phyloP scores from a whole-genome alignment of 1,140 invertebrate genomes.

The Dinoponera quadriceps region DNA sequence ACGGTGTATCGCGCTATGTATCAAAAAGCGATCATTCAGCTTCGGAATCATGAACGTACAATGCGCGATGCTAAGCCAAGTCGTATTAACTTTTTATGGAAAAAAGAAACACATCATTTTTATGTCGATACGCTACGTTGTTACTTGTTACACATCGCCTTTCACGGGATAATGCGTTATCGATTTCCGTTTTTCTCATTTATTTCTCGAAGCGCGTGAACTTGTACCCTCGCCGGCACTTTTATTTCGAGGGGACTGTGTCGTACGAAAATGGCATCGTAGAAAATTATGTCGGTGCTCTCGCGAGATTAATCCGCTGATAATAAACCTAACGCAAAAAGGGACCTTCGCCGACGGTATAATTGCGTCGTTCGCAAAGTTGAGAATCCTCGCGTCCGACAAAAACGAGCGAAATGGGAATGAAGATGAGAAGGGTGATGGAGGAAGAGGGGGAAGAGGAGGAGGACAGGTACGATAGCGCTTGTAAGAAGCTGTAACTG shows the following conservation, averaged over 20 bases:
- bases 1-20: neutral
- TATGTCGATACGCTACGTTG: neutral
- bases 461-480: slow-evolving; percentile 27
- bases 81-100: neutral
- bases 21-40: neutral
- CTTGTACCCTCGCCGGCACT: neutral
- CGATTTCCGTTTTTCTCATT: neutral
- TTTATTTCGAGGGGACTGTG: neutral
- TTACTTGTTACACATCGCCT: too few relatives aligned
- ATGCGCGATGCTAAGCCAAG: neutral
- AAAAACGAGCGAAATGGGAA: slow-evolving; percentile 57
- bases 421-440: slow-evolving; percentile 8
- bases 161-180: neutral
- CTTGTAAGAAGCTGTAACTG: slow-evolving; percentile 57
- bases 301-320: slow-evolving; percentile 47
- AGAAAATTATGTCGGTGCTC: slow-evolving; percentile 49
- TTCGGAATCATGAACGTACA: neutral
- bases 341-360: slow-evolving; percentile 22
- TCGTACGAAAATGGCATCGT: slow-evolving; percentile 22
- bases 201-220: neutral
- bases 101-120: neutral
- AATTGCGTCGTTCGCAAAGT: slow-evolving; percentile 51
- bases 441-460: neutral
- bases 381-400: slow-evolving; percentile 43
- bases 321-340: slow-evolving; percentile 49